Conservation (phyloP, 2,888 invertebrate species). For the Gastrophysa polygoni region DNA sequence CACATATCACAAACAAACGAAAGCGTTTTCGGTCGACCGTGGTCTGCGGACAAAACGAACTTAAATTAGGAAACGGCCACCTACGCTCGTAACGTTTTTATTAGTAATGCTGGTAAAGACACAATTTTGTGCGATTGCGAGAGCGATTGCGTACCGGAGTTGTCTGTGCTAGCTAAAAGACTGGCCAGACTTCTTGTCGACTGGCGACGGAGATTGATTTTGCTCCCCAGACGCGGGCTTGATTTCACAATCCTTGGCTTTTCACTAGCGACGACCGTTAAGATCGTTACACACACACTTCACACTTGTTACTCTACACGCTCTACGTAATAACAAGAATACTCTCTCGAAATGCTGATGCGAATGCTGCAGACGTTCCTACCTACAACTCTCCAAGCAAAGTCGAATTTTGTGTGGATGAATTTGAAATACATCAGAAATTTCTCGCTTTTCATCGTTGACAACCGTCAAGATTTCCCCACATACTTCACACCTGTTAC, state of each 20-base stretch:
- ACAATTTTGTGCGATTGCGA: conserved; percentile 33
- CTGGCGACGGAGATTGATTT: conserved; percentile 40
- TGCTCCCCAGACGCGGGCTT: conserved; percentile 39
- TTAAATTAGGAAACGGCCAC: conserved; percentile 55
- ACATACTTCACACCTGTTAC: conserved; percentile 5
- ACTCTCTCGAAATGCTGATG: not conserved
- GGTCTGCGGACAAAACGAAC: conserved; percentile 36
- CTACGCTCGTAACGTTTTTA: conserved; percentile 49
- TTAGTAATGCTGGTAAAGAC: conserved; percentile 45
- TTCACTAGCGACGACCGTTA: conserved; percentile 20
- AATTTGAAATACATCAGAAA: too few species aligned
- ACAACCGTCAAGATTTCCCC: too few species aligned
- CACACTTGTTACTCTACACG: not conserved
- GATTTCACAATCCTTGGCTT: conserved; percentile 39
- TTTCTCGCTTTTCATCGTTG: not conserved
- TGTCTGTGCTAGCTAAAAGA: conserved; percentile 42
- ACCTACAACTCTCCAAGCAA: too few species aligned
- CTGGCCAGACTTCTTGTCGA: conserved; percentile 49
- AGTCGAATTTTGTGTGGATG: too few species aligned
- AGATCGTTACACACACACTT: not conserved
- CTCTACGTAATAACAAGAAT: not conserved
- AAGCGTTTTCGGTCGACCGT: conserved; percentile 27
- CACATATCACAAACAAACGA: conserved; percentile 30
- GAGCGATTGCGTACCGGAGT: conserved; percentile 34
- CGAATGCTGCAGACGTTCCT: too few species aligned